phyloP scores from a whole-genome alignment of 2,888 invertebrate genomes.

The Caenorhabditis sinica region DNA sequence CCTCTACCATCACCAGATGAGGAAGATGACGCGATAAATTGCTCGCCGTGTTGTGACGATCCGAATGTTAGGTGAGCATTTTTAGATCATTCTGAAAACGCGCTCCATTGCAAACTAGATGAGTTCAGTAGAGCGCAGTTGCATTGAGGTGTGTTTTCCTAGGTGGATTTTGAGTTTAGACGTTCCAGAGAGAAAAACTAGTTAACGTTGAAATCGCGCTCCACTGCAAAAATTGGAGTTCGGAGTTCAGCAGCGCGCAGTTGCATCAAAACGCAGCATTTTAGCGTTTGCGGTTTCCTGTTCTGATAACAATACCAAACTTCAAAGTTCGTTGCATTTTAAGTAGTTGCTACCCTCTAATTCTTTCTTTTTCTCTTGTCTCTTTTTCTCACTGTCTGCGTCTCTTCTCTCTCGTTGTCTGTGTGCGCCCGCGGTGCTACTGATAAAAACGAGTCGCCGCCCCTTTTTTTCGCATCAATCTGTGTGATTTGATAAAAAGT shows the following conservation, averaged over 20 bases:
- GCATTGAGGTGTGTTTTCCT: too few species aligned
- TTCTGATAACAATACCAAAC: slow-evolving; percentile 1
- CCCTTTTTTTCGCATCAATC: background rate
- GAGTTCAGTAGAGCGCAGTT: background rate
- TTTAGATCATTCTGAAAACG: background rate
- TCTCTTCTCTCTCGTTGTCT: background rate
- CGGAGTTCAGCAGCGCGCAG: background rate
- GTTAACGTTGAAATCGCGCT: too few species aligned
- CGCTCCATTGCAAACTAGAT: background rate
- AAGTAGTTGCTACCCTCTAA: background rate
- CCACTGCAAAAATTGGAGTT: too few species aligned
- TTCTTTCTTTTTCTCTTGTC: background rate
- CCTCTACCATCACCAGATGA: slow-evolving; percentile 52
- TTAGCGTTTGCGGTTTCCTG: too few species aligned
- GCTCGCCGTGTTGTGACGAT: slow-evolving; percentile 79
- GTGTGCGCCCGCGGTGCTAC: slow-evolving; percentile 1
- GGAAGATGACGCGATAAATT: slow-evolving; percentile 76
- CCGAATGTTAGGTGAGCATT: slow-evolving; percentile 73
- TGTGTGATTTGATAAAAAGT: slow-evolving; percentile 26
- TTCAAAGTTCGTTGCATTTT: slow-evolving; percentile 13
- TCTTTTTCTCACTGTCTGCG: slow-evolving; percentile 18
- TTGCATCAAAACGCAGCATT: too few species aligned
- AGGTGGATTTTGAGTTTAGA: too few species aligned
- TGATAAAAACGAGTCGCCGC: slow-evolving; percentile 26
- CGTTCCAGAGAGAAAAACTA: too few species aligned